Percentiles rank a stretch among this genome's conserved stretches.
Conservation (phyloP, 2,797 vertebrate genomes). For the Morelia viridis region DNA sequence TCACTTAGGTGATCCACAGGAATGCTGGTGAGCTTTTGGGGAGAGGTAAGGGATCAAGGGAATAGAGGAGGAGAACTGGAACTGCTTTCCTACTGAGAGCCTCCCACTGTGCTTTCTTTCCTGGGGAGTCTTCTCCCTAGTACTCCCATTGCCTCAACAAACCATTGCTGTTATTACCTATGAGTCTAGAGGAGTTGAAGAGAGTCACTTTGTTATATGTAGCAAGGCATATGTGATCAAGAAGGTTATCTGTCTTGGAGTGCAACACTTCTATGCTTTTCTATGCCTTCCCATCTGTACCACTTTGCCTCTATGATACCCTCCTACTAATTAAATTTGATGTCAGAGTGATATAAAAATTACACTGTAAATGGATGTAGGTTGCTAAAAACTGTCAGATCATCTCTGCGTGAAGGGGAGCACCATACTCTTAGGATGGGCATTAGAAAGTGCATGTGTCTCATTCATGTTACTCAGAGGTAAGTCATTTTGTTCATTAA, state of each 20-base stretch:
- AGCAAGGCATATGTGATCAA: neutral
- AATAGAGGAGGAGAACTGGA: neutral
- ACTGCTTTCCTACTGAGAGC: neutral
- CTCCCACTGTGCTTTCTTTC: neutral
- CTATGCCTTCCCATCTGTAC: neutral
- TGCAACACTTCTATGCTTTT: neutral
- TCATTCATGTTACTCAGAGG: neutral
- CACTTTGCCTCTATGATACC: neutral
- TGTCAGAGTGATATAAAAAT: neutral
- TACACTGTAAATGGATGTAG: neutral
- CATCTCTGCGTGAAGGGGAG: fast-evolving
- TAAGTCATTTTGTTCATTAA: neutral
- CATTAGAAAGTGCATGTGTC: neutral
- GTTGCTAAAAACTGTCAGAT: neutral
- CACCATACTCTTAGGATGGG: neutral
- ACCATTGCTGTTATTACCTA: neutral
- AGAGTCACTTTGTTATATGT: neutral
- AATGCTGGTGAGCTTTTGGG: neutral
- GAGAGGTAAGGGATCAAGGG: too few relatives aligned
- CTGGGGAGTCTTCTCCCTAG: neutral
- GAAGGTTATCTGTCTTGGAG: neutral
- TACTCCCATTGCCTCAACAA: neutral
- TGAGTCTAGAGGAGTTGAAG: neutral
- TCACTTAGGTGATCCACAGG: neutral
- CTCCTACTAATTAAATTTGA: neutral